Evolutionary conservation across 2,888 invertebrate genomes (phyloP).

Genomic region (Argynnis bischoffii): DNA sequence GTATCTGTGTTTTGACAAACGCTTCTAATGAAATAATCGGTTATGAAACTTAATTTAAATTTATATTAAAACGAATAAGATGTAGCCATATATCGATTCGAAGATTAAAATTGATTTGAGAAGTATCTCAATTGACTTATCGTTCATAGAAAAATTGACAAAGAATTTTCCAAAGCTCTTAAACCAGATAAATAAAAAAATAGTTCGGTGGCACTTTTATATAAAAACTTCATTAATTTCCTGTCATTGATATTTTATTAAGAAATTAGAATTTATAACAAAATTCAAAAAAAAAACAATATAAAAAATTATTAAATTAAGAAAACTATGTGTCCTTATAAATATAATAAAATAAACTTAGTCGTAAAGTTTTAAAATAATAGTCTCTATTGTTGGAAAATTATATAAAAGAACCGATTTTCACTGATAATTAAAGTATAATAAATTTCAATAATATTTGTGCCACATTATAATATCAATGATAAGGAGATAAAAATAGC

Average conservation of each 20-base stretch:
- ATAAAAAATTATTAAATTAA: conserved; percentile 4
- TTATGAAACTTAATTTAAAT: no score
- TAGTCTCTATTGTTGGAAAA: not conserved
- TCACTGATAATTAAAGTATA: not conserved
- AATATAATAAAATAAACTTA: conserved; percentile 2
- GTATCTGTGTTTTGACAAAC: no score
- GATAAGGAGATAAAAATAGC: conserved; percentile 1
- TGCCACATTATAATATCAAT: conserved; percentile 18
- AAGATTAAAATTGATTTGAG: no score
- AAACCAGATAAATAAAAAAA: not conserved
- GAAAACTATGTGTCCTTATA: conserved; percentile 24
- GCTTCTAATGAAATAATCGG: no score
- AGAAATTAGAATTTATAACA: conserved; percentile 11
- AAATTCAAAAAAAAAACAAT: not conserved
- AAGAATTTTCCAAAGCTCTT: no score
- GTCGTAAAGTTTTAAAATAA: not conserved
- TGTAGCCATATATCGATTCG: no score
- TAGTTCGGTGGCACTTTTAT: not conserved
- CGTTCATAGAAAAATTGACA: no score
- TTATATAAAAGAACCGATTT: not conserved
- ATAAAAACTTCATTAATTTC: not conserved
- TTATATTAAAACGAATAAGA: no score
- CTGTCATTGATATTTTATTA: conserved; percentile 22
- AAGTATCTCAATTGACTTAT: no score
- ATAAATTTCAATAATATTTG: not conserved